These are phyloP conservation scores for Pyrrhosoma nymphula DNA, from an alignment of 2,888 invertebrate species.

Conservation along the genomic window DNA sequence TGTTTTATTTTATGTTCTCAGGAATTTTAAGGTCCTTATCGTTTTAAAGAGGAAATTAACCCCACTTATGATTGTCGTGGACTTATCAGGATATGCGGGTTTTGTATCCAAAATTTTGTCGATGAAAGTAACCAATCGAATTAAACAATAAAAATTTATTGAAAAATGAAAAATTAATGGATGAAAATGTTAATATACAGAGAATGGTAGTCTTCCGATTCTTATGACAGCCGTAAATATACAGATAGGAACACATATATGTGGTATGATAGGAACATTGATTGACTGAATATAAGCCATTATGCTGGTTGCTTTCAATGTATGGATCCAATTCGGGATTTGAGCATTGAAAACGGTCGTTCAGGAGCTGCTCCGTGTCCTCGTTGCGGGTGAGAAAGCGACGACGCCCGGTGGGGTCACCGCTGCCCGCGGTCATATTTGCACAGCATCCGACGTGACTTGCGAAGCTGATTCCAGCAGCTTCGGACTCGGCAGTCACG, in stretches of 20 bases:
- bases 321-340: no score
- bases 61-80: no score
- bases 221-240: neutral
- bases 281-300: neutral
- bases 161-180: no score
- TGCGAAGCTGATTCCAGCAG: constrained; percentile 60
- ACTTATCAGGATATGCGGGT: no score
- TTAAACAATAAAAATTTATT: no score
- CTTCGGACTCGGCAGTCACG: constrained; percentile 26
- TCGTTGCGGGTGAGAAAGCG: neutral
- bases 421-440: neutral
- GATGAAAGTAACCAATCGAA: no score
- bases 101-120: no score
- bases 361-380: neutral
- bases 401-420: neutral
- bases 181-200: neutral
- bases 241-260: neutral
- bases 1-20: no score
- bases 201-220: neutral
- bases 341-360: no score
- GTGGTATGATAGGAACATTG: neutral
- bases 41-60: no score
- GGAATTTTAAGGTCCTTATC: no score
- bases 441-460: neutral
- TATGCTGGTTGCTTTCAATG: no score